Base-by-base conservation (phyloP, 2,888 invertebrate genomes). In the Cecidostiba fungosa region DNA sequence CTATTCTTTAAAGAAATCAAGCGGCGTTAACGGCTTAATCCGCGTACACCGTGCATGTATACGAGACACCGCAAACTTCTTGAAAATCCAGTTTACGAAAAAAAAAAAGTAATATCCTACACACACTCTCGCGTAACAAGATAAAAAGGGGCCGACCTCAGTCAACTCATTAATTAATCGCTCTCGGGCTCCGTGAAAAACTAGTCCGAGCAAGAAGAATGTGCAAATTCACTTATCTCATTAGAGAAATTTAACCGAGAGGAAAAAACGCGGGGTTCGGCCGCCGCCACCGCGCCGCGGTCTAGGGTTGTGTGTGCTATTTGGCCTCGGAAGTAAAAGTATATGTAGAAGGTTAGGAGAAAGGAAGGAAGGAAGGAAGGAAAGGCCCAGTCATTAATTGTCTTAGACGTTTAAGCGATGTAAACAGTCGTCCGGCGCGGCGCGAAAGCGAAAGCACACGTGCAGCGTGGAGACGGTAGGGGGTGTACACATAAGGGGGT, bases 351-450 rank as follows among this genome's bases (percentile, higher is more conserved):
- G n/a, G 54, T n/a, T 19, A n/a, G 8, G n/a, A 23, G 54, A n/a
- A n/a, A n/a, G 14, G 50, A 16, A 50, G 54, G 43, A 43, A 43
- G 8, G 54, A n/a, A 59, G 54, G n/a, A 54, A n/a, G n/a, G 54
- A 77, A 82, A 73, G 23, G 50, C 79, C 47, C 26, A 88, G 87
- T 88, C 89, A 91, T 91, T 90, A 92, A 92, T 91, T 90, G 91
- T 90, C 91, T 91, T 90, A 92, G 91, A 92, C 91, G 89, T 90
- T 90, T 90, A 91, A 90, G 88, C 90, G 90, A 89, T 90, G 91
- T 91, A 91, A 92, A 92, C 90, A 92, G 88, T 87, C 66, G 77
- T 66, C 69, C 91, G 90, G 29, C 47, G 0, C 70, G 73, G 66
- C 89, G 90, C 89, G 92, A 92, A 92, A 92, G 92, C 89, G 92